These are phyloP conservation scores for Bombyx mori DNA, from an alignment of 1,140 invertebrate genomes.

Conservation along the genomic window DNA sequence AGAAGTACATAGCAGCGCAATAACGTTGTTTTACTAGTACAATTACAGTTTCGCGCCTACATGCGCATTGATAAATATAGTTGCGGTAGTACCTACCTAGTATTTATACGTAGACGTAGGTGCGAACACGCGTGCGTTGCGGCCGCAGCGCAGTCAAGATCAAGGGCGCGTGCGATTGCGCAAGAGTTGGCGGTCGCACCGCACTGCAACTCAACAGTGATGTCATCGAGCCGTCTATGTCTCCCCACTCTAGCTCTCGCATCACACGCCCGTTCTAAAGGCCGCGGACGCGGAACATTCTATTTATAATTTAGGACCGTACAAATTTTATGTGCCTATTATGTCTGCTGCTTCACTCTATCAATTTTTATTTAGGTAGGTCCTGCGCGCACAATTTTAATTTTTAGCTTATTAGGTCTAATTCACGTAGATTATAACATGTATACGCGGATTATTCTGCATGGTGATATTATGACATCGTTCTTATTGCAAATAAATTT, in stretches of 20 bases:
- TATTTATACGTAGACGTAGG: constrained; percentile 41
- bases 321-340: constrained; percentile 17
- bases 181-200: constrained; percentile 64
- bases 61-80: constrained; percentile 63
- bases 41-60: constrained; percentile 57
- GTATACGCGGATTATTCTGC: too few relatives aligned
- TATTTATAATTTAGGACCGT: constrained; percentile 58
- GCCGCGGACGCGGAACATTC: constrained; percentile 55
- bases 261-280: constrained; percentile 47
- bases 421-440: too few relatives aligned
- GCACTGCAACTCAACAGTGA: constrained; percentile 56
- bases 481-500: too few relatives aligned
- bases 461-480: too few relatives aligned
- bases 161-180: constrained; percentile 64
- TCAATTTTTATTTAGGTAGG: constrained; percentile 4
- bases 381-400: neutral
- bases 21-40: constrained; percentile 23
- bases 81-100: constrained; percentile 37
- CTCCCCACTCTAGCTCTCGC: constrained; percentile 29
- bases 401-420: too few relatives aligned
- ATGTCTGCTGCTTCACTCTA: constrained; percentile 4
- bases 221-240: constrained; percentile 53
- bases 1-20: constrained; percentile 23
- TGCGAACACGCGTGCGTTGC: constrained; percentile 52
- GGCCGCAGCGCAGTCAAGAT: constrained; percentile 67